phyloP scores from a whole-genome alignment of 2,888 invertebrate genomes.

The Apotomis capreana region DNA sequence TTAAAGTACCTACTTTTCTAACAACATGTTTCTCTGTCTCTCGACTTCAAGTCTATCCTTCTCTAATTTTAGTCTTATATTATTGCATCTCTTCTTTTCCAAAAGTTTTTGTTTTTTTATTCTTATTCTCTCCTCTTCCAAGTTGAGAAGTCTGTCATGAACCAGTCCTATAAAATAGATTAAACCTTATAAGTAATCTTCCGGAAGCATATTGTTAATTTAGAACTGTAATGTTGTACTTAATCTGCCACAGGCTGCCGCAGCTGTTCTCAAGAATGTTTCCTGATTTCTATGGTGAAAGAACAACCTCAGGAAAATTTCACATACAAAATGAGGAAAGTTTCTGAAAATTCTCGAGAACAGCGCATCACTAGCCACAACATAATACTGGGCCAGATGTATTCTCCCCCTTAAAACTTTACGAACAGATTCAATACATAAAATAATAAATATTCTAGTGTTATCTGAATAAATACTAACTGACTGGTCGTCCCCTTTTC shows the following conservation, averaged over 20 bases:
- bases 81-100: slow-evolving; percentile 68
- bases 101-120: slow-evolving; percentile 67
- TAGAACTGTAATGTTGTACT: too few species aligned
- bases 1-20: slow-evolving; percentile 60
- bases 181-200: not conserved
- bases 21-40: slow-evolving; percentile 62
- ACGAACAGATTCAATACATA: too few species aligned
- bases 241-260: too few species aligned
- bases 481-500: slow-evolving; percentile 63
- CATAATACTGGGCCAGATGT: too few species aligned
- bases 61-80: slow-evolving; percentile 66
- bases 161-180: slow-evolving; percentile 54
- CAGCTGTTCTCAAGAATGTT: too few species aligned
- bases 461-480: slow-evolving; percentile 50
- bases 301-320: too few species aligned
- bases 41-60: slow-evolving; percentile 67
- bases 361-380: too few species aligned
- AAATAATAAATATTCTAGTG: too few species aligned
- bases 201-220: not conserved
- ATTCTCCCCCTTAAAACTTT: too few species aligned
- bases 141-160: slow-evolving; percentile 63
- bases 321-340: too few species aligned
- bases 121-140: slow-evolving; percentile 67
- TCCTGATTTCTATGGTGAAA: too few species aligned
- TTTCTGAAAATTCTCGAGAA: too few species aligned